Evolutionary conservation across 2,888 invertebrate genomes (phyloP).

Genomic region (Anodontia alba): DNA sequence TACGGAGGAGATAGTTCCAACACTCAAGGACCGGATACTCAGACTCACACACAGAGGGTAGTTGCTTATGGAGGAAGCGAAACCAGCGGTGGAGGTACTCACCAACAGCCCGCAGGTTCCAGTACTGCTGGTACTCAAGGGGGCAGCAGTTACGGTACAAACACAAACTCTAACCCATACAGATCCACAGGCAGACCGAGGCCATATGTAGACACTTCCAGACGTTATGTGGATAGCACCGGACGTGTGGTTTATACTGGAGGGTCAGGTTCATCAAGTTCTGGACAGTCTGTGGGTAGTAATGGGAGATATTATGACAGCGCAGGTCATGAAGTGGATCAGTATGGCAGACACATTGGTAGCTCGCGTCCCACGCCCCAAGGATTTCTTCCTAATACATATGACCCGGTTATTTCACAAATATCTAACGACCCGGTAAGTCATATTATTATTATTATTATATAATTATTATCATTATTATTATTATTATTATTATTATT

Average conservation of each 20-base stretch:
- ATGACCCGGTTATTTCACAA: slow-evolving; percentile 48
- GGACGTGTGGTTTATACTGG: not conserved
- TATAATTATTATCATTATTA: not conserved
- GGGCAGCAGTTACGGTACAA: not conserved
- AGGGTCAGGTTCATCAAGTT: not conserved
- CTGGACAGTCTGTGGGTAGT: not conserved
- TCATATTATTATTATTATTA: no score
- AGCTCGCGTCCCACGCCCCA: slow-evolving; percentile 10
- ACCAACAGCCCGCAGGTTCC: not conserved
- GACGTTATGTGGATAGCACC: no score
- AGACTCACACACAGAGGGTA: not conserved
- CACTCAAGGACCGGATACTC: no score
- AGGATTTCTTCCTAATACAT: slow-evolving; percentile 38
- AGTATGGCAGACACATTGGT: slow-evolving; percentile 4
- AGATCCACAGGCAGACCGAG: not conserved
- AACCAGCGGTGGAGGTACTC: not conserved
- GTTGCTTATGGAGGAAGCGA: not conserved
- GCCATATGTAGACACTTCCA: no score
- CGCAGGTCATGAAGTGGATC: slow-evolving; percentile 11
- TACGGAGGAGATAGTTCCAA: not conserved
- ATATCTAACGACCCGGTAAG: slow-evolving; percentile 52
- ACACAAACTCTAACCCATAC: not conserved
- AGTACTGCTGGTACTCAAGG: no score
- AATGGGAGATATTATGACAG: slow-evolving; percentile 15
- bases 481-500: not conserved